A percentile compares a stretch with the other conserved stretches of the same genome.
Conservation (phyloP, 2,113 vertebrate genomes). For the Jacana jacana region DNA sequence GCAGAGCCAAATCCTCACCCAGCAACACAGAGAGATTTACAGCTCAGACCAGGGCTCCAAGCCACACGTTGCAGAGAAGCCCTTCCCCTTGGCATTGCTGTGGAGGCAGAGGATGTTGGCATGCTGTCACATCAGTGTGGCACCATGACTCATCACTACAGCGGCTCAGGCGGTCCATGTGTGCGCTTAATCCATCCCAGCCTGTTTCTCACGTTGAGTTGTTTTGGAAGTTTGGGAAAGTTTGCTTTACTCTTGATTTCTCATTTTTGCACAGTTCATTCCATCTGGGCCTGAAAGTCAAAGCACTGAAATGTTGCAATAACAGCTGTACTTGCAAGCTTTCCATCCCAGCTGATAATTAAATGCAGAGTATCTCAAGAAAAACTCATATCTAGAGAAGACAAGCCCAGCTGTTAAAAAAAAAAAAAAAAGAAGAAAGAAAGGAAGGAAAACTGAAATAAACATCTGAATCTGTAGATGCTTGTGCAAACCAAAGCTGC, state of each 20-base stretch:
- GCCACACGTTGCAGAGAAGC: fast-evolving
- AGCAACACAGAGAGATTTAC: background rate
- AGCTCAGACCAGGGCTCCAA: background rate
- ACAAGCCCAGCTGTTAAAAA: constrained; percentile 10
- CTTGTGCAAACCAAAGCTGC: background rate
- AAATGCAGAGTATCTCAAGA: constrained; percentile 35
- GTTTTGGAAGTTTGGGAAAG: constrained; percentile 51
- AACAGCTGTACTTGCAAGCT: constrained; percentile 24
- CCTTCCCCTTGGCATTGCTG: background rate
- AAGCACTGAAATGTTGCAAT: constrained; percentile 45
- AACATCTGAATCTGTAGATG: background rate
- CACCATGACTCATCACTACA: background rate
- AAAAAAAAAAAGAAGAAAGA: background rate
- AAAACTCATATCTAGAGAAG: constrained; percentile 27
- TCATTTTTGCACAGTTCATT: constrained; percentile 23
- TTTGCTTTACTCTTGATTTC: constrained; percentile 43
- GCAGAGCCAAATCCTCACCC: background rate
- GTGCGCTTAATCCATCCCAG: background rate
- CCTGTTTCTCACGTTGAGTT: background rate
- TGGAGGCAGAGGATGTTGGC: background rate
- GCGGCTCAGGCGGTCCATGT: background rate
- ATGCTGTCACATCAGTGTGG: background rate
- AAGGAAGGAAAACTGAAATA: background rate
- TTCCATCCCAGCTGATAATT: constrained; percentile 45
- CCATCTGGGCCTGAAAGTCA: constrained; percentile 34